Percentiles rank a stretch among this genome's conserved stretches.
These are phyloP conservation scores for Dynastes tityus DNA, from an alignment of 2,888 invertebrate genomes.

Conservation along the genomic window DNA sequence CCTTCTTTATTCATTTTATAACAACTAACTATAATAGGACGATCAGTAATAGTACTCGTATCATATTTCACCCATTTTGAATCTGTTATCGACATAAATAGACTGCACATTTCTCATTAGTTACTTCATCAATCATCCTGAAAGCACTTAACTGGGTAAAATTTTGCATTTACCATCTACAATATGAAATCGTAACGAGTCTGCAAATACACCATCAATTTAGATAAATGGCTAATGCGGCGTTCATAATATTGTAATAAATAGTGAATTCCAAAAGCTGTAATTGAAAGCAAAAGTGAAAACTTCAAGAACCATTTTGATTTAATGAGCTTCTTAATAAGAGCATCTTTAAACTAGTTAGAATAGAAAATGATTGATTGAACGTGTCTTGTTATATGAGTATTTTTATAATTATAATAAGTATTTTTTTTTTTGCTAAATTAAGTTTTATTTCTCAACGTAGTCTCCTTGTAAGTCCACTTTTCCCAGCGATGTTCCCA, in stretches of 20 bases:
- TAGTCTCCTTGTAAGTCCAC: too few species aligned
- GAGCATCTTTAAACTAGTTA: too few species aligned
- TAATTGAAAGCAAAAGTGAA: not conserved
- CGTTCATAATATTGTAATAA: not conserved
- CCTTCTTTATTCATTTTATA: not conserved
- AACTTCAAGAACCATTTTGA: not conserved
- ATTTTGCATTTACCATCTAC: not conserved
- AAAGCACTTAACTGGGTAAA: not conserved
- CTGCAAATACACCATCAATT: not conserved
- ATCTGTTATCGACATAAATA: not conserved
- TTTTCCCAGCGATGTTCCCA: too few species aligned
- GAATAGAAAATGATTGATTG: too few species aligned
- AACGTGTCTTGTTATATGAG: too few species aligned
- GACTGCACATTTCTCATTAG: not conserved
- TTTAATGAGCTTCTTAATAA: too few species aligned
- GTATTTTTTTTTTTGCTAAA: too few species aligned
- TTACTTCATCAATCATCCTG: not conserved
- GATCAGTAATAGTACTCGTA: not conserved
- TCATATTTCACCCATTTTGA: not conserved
- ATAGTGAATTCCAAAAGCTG: not conserved
- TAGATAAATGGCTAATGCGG: not conserved
- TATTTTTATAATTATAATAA: too few species aligned
- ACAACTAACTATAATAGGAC: too few species aligned
- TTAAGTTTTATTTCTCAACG: too few species aligned
- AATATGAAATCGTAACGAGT: not conserved